These are phyloP conservation scores for Chrysaora quinquecirrha DNA, from an alignment of 30 jellyfish, hydroid and myxozoan species.

Conservation along the genomic window DNA sequence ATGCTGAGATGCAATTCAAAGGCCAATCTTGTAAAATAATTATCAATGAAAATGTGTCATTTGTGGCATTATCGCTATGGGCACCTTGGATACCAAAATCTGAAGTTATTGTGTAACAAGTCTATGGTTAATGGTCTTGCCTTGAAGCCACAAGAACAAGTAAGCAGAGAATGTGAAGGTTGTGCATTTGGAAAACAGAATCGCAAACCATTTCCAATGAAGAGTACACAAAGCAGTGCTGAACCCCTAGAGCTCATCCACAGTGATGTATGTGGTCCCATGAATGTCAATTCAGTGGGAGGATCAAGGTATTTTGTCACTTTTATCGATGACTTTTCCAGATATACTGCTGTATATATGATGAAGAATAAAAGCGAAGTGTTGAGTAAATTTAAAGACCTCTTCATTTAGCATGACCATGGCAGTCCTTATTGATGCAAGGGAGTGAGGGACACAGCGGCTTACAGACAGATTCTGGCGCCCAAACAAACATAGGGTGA, in stretches of 20 bases:
- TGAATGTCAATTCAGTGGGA: constrained; percentile 63
- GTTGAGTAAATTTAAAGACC: too few relatives aligned
- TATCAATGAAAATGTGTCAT: too few relatives aligned
- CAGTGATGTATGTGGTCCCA: constrained; percentile 71
- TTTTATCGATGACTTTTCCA: constrained; percentile 35
- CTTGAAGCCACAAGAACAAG: neutral
- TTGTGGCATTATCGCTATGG: constrained; percentile 64
- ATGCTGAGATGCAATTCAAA: too few relatives aligned
- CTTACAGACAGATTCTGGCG: too few relatives aligned
- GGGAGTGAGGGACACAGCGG: too few relatives aligned
- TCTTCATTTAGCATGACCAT: too few relatives aligned
- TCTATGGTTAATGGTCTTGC: constrained; percentile 43
- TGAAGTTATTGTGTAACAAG: constrained; percentile 55
- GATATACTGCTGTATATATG: constrained; percentile 38
- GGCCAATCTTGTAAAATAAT: too few relatives aligned
- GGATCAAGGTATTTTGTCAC: constrained; percentile 63
- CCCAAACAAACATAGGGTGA: too few relatives aligned
- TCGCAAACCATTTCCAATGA: constrained; percentile 41
- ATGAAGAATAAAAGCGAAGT: too few relatives aligned
- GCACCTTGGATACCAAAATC: constrained; percentile 54
- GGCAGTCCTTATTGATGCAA: too few relatives aligned
- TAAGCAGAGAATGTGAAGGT: constrained; percentile 54
- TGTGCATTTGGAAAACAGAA: constrained; percentile 58
- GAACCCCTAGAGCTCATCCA: constrained; percentile 33
- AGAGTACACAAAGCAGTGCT: neutral